phyloP scores from a whole-genome alignment of 2,888 invertebrate genomes.

The Protophormia terraenovae region DNA sequence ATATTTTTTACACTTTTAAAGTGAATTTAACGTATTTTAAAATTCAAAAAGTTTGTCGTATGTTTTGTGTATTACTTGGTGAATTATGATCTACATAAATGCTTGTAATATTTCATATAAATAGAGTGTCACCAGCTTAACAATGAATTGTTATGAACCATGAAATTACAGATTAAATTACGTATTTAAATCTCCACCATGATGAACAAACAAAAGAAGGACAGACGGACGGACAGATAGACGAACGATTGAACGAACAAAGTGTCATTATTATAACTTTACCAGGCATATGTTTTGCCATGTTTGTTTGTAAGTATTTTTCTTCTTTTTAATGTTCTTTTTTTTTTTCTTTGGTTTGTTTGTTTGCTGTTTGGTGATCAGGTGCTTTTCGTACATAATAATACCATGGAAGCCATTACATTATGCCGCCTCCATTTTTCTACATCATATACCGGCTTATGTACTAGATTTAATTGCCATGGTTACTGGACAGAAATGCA shows the following conservation, averaged over 20 bases:
- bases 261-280: conserved; percentile 15
- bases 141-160: background rate
- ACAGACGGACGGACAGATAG: background rate
- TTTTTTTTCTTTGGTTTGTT: background rate
- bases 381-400: conserved; percentile 82
- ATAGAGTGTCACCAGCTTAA: background rate
- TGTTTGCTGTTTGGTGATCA: conserved; percentile 72
- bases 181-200: background rate
- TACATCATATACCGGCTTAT: conserved; percentile 81
- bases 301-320: background rate
- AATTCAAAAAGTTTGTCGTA: too few relatives aligned
- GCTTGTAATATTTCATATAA: background rate
- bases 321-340: background rate
- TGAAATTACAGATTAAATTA: background rate
- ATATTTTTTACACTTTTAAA: too few relatives aligned
- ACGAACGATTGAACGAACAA: conserved; percentile 7
- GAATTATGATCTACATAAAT: too few relatives aligned
- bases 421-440: conserved; percentile 79
- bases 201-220: conserved; percentile 22
- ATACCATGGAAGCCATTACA: conserved; percentile 81
- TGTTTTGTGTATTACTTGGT: too few relatives aligned
- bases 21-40: too few relatives aligned
- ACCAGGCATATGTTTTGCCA: background rate
- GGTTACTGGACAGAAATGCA: conserved; percentile 81
- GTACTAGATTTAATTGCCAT: conserved; percentile 81